Conservation (phyloP, 1,140 invertebrate genomes). For the Drosophila micromelanica region DNA sequence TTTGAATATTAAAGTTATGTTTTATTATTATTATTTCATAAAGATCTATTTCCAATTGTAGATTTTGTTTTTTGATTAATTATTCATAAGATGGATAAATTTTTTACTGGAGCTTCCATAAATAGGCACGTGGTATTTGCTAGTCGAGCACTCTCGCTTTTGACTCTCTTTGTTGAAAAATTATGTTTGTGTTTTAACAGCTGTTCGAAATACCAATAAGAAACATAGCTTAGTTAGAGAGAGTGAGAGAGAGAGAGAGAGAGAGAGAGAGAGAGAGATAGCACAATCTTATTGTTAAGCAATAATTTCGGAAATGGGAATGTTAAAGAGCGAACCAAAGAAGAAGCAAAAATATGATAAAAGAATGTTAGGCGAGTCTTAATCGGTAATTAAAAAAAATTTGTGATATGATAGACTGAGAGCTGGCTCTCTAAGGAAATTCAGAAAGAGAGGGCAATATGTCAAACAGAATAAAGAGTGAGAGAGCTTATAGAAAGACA, state of each 20-base stretch:
- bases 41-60: too few relatives aligned
- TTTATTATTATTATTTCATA: too few relatives aligned
- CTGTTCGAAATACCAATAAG: conserved; percentile 10
- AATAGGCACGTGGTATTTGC: not conserved
- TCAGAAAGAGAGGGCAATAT: too few relatives aligned
- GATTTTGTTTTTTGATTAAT: not conserved
- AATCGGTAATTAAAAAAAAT: not conserved
- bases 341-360: not conserved
- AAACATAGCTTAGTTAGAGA: not conserved
- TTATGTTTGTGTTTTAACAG: conserved; percentile 22
- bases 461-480: too few relatives aligned
- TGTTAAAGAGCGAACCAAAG: not conserved
- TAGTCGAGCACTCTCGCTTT: not conserved
- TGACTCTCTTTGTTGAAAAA: not conserved
- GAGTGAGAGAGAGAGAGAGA: not conserved
- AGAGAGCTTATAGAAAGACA: too few relatives aligned
- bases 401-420: not conserved
- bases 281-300: not conserved
- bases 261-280: too few relatives aligned
- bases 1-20: too few relatives aligned
- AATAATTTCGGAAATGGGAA: conserved; percentile 1
- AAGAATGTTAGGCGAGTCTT: not conserved
- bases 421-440: too few relatives aligned
- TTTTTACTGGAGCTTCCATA: too few relatives aligned
- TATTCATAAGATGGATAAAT: not conserved